Base-by-base conservation (phyloP, 2,888 invertebrate genomes). In the Zaprionus obscuricornis region DNA sequence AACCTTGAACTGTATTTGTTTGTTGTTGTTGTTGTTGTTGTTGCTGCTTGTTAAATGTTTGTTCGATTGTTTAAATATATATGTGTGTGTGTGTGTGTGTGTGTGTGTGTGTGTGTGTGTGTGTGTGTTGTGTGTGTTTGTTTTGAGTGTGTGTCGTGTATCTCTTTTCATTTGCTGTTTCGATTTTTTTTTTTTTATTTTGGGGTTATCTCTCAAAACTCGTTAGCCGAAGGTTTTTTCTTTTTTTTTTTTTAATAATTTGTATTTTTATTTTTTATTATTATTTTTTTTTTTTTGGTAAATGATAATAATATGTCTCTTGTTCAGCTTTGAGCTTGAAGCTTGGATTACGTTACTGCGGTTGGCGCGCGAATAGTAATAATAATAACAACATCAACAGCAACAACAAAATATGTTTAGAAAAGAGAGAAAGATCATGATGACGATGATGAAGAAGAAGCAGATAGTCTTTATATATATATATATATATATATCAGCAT, bases 1-100 rank as follows among this genome's bases (percentile, higher is more conserved):
- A 63, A 74, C 75, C 79, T 78, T 75, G 83, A 70, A 70, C 71
- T 59, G 71, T 50, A 66, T 78, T 57, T 46, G 16, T 39, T 37
- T 43, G 11, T 27, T 24, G 24, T 22, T 17, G 24, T 16, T 27
- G 29, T 13, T 14, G 16, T 24, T 24, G 22, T 18, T 39, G 36
- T 22, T 16, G 22, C 17, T 54, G 16, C 7, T 17, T 37, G 27
- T 27, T 11, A 34, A 34, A 40, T 57, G 47, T 34, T 29, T 34
- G 47, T 58, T 59, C 5, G 16, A 18, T 26, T 8, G 36, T n/a
- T n/a, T n/a, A n/a, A n/a, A n/a, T n/a, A n/a, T n/a, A 47, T 37
- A 27, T 40, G 22, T 24, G 22, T 31, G 10, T n/a, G 31, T 11
- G 37, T 8, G n/a, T n/a, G n/a, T n/a, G n/a, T n/a, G n/a, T n/a